A percentile compares a stretch with the other conserved stretches of the same genome.
phyloP scores from a whole-genome alignment of 2,888 invertebrate genomes.

The Coleophora deauratella region DNA sequence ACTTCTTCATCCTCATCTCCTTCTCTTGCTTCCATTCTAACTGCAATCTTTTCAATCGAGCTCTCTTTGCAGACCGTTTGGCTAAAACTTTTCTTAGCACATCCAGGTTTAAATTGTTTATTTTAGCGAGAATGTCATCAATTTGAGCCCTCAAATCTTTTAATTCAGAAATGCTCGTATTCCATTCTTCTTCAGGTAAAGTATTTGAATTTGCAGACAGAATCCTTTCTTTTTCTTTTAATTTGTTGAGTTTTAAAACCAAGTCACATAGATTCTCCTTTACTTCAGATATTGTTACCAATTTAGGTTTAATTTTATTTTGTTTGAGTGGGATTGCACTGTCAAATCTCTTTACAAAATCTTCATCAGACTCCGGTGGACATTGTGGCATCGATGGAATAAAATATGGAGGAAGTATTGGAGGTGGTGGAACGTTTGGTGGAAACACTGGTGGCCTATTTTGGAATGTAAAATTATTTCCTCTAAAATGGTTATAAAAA shows the following conservation, averaged over 20 bases:
- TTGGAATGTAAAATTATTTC: slow-evolving; percentile 57
- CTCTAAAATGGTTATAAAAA: slow-evolving; percentile 45
- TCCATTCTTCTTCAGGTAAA: slow-evolving; percentile 73
- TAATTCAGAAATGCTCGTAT: slow-evolving; percentile 57
- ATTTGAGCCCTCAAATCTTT: slow-evolving; percentile 62
- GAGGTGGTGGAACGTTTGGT: slow-evolving; percentile 29
- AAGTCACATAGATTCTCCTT: slow-evolving; percentile 31
- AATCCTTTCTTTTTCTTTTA: slow-evolving; percentile 42
- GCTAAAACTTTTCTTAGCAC: slow-evolving; percentile 52
- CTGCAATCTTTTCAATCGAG: slow-evolving; percentile 55
- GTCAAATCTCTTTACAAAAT: slow-evolving; percentile 40
- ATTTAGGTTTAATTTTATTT: slow-evolving; percentile 9
- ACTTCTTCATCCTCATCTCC: slow-evolving; percentile 42
- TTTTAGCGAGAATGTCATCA: slow-evolving; percentile 41
- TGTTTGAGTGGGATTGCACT: slow-evolving; percentile 10
- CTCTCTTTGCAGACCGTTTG: slow-evolving; percentile 60
- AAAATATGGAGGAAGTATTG: slow-evolving; percentile 28
- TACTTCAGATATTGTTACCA: slow-evolving; percentile 30
- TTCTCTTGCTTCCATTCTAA: slow-evolving; percentile 45
- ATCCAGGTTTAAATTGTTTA: slow-evolving; percentile 52
- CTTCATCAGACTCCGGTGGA: slow-evolving; percentile 26
- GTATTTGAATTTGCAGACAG: slow-evolving; percentile 54
- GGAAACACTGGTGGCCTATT: slow-evolving; percentile 12
- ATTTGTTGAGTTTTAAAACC: slow-evolving; percentile 25
- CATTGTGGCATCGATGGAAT: slow-evolving; percentile 22